These are phyloP conservation scores for Eupithecia dodoneata DNA, from an alignment of 2,888 invertebrate species.

Conservation along the genomic window DNA sequence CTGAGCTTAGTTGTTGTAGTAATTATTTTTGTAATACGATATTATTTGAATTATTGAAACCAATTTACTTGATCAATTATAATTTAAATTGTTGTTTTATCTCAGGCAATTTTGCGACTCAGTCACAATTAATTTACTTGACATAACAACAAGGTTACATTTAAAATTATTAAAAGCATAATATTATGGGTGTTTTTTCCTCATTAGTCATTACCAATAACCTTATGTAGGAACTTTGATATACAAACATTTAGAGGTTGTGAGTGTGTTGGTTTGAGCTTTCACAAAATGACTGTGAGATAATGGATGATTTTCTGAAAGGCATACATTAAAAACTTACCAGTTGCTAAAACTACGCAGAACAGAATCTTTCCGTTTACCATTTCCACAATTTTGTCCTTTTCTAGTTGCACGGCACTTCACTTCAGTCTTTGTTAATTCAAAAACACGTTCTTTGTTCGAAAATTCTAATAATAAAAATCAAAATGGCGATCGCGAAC, in stretches of 20 bases:
- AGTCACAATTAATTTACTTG: not conserved
- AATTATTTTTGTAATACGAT: not conserved
- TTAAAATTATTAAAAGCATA: not conserved
- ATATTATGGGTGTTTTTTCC: not conserved
- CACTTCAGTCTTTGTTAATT: constrained; percentile 32
- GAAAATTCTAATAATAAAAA: constrained; percentile 1
- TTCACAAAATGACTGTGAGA: not conserved
- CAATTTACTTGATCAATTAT: not conserved
- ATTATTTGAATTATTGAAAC: not conserved
- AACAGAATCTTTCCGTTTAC: constrained; percentile 71
- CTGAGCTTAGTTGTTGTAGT: not conserved
- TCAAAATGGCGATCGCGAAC: constrained; percentile 13
- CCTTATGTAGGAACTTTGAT: not conserved
- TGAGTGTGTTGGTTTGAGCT: not conserved
- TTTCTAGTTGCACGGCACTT: constrained; percentile 43
- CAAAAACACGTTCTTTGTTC: constrained; percentile 8
- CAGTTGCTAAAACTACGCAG: constrained; percentile 72
- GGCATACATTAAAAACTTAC: constrained; percentile 59
- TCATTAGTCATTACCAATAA: not conserved
- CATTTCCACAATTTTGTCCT: constrained; percentile 76
- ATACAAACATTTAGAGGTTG: not conserved
- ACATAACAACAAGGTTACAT: not conserved
- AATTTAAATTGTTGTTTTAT: not conserved
- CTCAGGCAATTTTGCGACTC: not conserved
- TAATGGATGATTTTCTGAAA: constrained; percentile 7